Base-by-base conservation (phyloP, 2,797 vertebrate genomes). In the Alcedo quadribrachys region DNA sequence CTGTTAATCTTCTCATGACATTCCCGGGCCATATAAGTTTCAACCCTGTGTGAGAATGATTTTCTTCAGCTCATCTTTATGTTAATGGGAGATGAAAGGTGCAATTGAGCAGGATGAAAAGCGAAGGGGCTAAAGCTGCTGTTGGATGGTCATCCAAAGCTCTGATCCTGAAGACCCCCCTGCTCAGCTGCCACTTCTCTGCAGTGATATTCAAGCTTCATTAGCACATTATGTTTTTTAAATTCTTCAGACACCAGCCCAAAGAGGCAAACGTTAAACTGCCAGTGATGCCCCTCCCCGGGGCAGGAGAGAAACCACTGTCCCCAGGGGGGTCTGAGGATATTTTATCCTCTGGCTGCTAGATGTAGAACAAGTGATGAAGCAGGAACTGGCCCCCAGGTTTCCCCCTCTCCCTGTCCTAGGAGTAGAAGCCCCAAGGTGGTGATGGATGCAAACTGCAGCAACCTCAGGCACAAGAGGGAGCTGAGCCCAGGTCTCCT, bases 391-490 rank as follows among this genome's bases (percentile, higher is more conserved):
- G n/a, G 11, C 8, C 61, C 24, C n/a, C 21, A 33, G 11, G n/a
- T 65, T 7, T 40, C 3, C 71, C 11, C 16, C 30, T 77, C 28
- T 85, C 46, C 46, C 20, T 2, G 1, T 8, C 65, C 18, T 16
- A 43, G 35, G 30, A 46, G 5, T 7, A 55, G 58, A 37, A 66
- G 12, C 8, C 37, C 35, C 28, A 75, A 42, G 66, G 25, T 1
- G 0, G 10, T 67, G 40, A 50, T 2, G 51, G 55, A 32, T 37
- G 5, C 11, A 0, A 0, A 45, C 32, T 73, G 37, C 53, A 82
- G 61, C n/a, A 40, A 24, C 30, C 58, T 55, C 48, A 66, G 33
- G 60, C 2, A 53, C 33, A 91, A 74, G 17, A 17, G 48, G 28
- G 48, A 87, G 20, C 43, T n/a, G 9, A 79, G 20, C 25, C n/a